Conservation (phyloP, 2,113 vertebrate species). For the Sisor rabdophorus region DNA sequence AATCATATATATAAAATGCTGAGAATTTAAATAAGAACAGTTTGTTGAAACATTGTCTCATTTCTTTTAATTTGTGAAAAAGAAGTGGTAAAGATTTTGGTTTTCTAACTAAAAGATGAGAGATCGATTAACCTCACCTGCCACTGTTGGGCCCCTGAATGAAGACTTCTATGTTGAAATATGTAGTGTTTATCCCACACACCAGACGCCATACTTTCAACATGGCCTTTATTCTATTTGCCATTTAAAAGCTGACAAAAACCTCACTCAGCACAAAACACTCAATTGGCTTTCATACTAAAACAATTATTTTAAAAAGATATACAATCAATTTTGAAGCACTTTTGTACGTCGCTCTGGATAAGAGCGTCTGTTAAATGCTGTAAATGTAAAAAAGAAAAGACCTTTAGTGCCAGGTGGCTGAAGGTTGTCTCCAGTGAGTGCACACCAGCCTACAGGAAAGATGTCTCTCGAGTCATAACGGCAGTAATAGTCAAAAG, state of each 20-base stretch:
- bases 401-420: conserved; percentile 95
- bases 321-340: too few relatives aligned
- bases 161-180: neutral
- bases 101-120: too few relatives aligned
- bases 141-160: too few relatives aligned
- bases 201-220: neutral
- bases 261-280: neutral
- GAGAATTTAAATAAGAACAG: neutral
- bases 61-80: neutral
- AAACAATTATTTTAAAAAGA: conserved; percentile 20
- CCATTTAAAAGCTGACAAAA: conserved; percentile 1
- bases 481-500: conserved; percentile 99
- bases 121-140: too few relatives aligned
- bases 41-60: neutral
- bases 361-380: too few relatives aligned
- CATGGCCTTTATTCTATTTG: neutral
- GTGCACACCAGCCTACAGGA: conserved; percentile 94
- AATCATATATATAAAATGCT: neutral
- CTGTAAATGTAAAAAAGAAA: neutral
- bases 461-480: conserved; percentile 98
- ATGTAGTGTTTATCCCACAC: neutral
- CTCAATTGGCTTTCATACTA: neutral
- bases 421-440: conserved; percentile 98
- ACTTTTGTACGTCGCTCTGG: too few relatives aligned
- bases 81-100: too few relatives aligned